Base-by-base conservation (phyloP, 92 coral and sea anemone genomes). In the Blastomussa wellsi region DNA sequence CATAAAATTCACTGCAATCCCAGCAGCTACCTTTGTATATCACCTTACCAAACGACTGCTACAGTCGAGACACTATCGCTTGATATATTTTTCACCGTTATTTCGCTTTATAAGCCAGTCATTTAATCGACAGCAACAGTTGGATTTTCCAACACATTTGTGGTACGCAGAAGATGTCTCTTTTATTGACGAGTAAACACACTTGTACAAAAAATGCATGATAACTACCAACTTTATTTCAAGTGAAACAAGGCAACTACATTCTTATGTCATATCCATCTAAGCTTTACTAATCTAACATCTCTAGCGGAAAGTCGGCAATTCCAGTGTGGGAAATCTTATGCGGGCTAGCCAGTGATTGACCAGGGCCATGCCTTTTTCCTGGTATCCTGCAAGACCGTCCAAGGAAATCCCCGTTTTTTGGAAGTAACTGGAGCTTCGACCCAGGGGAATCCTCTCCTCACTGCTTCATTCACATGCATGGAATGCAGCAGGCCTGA, bases 281-380 rank as follows among this genome's bases (percentile, higher is more conserved):
- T 32, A 68, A 68, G 4, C 41, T 31, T 33, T 33, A 15, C 41
- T 31, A 22, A 65, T 14, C 26, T 28, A 65, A 14, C 35, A 35
- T 31, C 31, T 59, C 66, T 5, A 22, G 66, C 6, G 31, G 66
- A 59, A 59, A 59, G 32, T n/a, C 66, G 29, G 7, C 31, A 59
- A 59, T n/a, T 24, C 66, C 66, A 33, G 39, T 33, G 42, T 35
- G 19, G 74, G n/a, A 33, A 42, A 4, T 17, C 9, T 19, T 5
- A 12, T 33, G 10, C 24, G 7, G 16, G 0, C 16, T 33, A 68
- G 33, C 74, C 42, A n/a, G n/a, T n/a, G n/a, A n/a, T n/a, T n/a
- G n/a, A n/a, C n/a, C 84, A 80, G 14, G 84, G 76, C 48, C 62
- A 79, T 78, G 52, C 82, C 36, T 71, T 57, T 57, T 78, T 57